Conservation (phyloP, 2,113 vertebrate genomes). For the Chaetodon trifascialis region DNA sequence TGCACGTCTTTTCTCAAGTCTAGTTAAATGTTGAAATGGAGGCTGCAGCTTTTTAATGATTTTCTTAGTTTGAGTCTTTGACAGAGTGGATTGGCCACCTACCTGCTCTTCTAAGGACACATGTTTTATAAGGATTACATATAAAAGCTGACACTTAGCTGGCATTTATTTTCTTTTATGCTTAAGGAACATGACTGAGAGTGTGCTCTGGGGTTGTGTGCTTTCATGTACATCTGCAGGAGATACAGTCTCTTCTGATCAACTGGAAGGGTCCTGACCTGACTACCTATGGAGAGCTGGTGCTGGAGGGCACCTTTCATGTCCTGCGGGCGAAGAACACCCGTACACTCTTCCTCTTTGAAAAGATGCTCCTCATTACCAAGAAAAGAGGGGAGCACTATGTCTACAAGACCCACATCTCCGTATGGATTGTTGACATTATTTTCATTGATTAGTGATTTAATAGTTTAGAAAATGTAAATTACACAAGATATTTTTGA, state of each 20-base stretch:
- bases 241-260: slow-evolving; percentile 95
- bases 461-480: background rate
- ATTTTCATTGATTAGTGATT: slow-evolving; percentile 11
- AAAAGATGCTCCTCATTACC: slow-evolving; percentile 93
- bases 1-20: background rate
- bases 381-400: slow-evolving; percentile 95
- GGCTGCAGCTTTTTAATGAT: slow-evolving; percentile 11
- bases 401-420: slow-evolving; percentile 93
- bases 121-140: slow-evolving; percentile 2
- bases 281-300: slow-evolving; percentile 93
- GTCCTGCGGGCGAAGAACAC: slow-evolving; percentile 92
- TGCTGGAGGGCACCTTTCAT: slow-evolving; percentile 95
- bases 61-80: slow-evolving; percentile 3
- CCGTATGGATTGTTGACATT: slow-evolving; percentile 77
- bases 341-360: slow-evolving; percentile 94
- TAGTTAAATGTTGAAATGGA: background rate
- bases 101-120: background rate
- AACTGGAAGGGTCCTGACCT: slow-evolving; percentile 97
- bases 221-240: slow-evolving; percentile 81
- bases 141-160: background rate
- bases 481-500: background rate
- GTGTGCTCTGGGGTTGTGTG: background rate
- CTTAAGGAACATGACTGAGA: background rate
- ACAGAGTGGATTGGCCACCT: background rate
- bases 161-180: slow-evolving; percentile 13